phyloP scores from a whole-genome alignment of 2,888 invertebrate species.

The Heliconius aoede region DNA sequence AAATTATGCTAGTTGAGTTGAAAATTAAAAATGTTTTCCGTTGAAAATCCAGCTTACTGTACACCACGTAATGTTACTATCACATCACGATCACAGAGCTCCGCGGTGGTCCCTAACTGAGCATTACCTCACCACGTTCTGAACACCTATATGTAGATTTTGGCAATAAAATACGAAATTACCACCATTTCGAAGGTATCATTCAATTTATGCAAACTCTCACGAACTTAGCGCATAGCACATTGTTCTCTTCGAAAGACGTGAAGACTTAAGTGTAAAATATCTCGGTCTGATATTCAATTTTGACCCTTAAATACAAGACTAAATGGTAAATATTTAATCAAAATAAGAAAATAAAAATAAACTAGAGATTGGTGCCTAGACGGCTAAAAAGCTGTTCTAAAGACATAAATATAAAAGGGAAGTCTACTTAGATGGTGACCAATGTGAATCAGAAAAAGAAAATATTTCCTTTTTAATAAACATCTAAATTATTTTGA shows the following conservation, averaged over 20 bases:
- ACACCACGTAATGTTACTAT: slow-evolving; percentile 51
- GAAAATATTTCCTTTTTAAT: not conserved
- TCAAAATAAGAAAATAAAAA: not conserved
- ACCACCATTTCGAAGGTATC: slow-evolving; percentile 16
- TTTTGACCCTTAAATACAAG: not conserved
- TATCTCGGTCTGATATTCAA: not conserved
- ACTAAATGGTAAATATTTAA: not conserved
- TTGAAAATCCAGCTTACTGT: slow-evolving; percentile 24
- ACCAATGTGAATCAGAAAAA: not conserved
- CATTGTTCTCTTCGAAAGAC: not conserved
- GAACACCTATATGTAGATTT: slow-evolving; percentile 23
- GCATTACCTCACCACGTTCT: slow-evolving; percentile 17
- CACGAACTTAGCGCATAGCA: not conserved
- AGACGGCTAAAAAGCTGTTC: no score
- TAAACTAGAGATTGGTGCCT: not conserved
- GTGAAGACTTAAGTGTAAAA: not conserved
- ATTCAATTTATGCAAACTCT: slow-evolving; percentile 1
- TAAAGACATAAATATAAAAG: not conserved
- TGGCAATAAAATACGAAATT: slow-evolving; percentile 29
- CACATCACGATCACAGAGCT: slow-evolving; percentile 44
- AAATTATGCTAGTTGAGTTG: no score
- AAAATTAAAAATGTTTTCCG: not conserved
- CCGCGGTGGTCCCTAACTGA: slow-evolving; percentile 39
- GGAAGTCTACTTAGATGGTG: no score
- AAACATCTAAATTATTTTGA: not conserved